Percentiles rank a stretch among this genome's conserved stretches.
These are phyloP conservation scores for Corythornis cristatus DNA, from an alignment of 2,113 vertebrate genomes.

Conservation along the genomic window DNA sequence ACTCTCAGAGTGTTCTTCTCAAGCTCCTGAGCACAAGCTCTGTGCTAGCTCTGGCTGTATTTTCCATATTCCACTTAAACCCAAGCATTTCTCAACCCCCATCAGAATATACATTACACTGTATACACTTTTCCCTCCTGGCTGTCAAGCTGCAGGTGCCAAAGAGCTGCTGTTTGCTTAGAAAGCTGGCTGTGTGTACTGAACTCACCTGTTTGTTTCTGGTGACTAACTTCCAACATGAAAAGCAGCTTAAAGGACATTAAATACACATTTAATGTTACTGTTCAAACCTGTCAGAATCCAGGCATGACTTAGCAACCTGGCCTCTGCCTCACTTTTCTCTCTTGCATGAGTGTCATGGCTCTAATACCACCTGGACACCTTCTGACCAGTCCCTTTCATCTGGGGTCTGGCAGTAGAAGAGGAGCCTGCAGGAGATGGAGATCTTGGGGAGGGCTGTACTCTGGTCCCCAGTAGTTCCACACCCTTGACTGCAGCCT, in stretches of 20 bases:
- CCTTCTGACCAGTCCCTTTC: not conserved
- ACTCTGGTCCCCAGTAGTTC: accelerated
- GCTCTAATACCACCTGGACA: not conserved
- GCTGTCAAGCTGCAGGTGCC: not conserved
- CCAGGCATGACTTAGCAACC: not conserved
- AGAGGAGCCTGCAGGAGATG: not conserved
- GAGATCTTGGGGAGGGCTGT: not conserved
- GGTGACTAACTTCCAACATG: not conserved
- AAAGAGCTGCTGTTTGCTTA: not conserved
- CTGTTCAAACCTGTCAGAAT: not conserved
- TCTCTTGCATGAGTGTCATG: accelerated
- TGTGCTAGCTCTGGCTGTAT: not conserved
- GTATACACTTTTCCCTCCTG: not conserved
- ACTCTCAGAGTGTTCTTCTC: not conserved
- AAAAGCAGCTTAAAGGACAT: not conserved
- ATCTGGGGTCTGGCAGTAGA: not conserved
- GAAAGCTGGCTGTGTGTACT: not conserved
- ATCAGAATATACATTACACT: not conserved
- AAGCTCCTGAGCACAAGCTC: not conserved
- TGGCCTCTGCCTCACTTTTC: not conserved
- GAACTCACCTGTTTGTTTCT: not conserved
- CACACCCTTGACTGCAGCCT: not conserved
- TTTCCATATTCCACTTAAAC: not conserved
- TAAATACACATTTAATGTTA: not conserved
- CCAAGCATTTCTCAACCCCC: not conserved